These are phyloP conservation scores for Corythaixoides concolor DNA, from an alignment of 2,113 vertebrate species.

Conservation along the genomic window DNA sequence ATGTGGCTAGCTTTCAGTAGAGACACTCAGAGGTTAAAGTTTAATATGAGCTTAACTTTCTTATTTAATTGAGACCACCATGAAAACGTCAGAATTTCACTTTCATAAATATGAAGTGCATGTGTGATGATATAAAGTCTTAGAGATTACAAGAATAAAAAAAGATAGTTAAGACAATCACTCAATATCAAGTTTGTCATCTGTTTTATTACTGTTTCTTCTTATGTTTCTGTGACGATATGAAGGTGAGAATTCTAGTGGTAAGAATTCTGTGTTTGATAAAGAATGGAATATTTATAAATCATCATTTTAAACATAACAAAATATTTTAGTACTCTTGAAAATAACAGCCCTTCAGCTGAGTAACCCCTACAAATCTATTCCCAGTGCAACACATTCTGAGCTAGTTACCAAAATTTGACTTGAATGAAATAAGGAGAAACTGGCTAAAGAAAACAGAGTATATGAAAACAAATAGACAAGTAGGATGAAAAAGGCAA, in stretches of 20 bases:
- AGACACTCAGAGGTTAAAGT: background rate
- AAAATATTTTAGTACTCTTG: background rate
- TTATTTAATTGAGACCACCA: background rate
- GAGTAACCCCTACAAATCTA: background rate
- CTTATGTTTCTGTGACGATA: background rate
- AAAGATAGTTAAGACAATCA: background rate
- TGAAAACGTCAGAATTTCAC: background rate
- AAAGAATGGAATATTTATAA: background rate
- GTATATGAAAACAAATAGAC: background rate
- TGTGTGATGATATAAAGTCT: background rate
- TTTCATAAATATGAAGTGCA: background rate
- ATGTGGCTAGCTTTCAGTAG: background rate
- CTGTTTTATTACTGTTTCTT: background rate
- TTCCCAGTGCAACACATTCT: background rate
- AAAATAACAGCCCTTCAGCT: background rate
- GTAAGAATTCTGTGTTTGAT: background rate
- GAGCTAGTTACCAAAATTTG: background rate
- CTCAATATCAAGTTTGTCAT: background rate
- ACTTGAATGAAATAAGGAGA: background rate
- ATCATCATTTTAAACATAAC: background rate
- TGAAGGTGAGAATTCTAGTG: background rate
- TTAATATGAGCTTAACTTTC: background rate
- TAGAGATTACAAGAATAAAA: background rate
- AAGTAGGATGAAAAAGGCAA: background rate
- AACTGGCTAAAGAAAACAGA: background rate